Conservation (phyloP, 2,113 vertebrate species). For the Rhea americana region DNA sequence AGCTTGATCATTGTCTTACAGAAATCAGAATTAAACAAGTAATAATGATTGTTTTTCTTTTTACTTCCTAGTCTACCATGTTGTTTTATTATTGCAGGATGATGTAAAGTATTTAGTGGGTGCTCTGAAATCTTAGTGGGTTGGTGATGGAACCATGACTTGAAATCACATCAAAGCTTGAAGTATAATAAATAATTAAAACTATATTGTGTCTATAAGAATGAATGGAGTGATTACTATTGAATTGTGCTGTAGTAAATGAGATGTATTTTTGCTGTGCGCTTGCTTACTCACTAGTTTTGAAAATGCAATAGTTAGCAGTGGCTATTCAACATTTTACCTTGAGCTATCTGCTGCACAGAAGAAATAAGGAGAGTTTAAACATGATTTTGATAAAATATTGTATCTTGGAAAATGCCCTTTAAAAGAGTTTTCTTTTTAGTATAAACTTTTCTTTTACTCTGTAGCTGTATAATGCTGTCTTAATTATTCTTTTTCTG, state of each 20-base stretch:
- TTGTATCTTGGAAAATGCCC: not conserved
- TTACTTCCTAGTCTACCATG: not conserved
- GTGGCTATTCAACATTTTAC: not conserved
- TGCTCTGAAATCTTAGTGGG: not conserved
- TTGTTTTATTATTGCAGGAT: not conserved
- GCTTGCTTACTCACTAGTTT: not conserved
- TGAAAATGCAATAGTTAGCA: not conserved
- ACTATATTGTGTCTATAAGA: not conserved
- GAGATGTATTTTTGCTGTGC: not conserved
- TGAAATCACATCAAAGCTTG: not conserved
- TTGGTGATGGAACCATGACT: not conserved
- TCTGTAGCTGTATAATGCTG: rapidly evolving
- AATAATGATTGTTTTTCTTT: not conserved
- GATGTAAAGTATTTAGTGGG: not conserved
- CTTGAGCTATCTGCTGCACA: not conserved
- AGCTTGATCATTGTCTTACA: not conserved
- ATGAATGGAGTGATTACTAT: not conserved
- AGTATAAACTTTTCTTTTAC: not conserved
- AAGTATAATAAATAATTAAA: not conserved
- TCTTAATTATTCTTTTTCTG: not conserved
- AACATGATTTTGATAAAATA: not conserved
- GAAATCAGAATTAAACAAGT: not conserved
- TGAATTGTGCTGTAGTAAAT: not conserved
- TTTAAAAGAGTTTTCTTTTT: not conserved
- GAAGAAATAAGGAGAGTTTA: not conserved